Evolutionary conservation across 2,888 invertebrate genomes (phyloP), one percentile per base, ranked within the genome.

Genomic region (Synergus umbraculus): DNA sequence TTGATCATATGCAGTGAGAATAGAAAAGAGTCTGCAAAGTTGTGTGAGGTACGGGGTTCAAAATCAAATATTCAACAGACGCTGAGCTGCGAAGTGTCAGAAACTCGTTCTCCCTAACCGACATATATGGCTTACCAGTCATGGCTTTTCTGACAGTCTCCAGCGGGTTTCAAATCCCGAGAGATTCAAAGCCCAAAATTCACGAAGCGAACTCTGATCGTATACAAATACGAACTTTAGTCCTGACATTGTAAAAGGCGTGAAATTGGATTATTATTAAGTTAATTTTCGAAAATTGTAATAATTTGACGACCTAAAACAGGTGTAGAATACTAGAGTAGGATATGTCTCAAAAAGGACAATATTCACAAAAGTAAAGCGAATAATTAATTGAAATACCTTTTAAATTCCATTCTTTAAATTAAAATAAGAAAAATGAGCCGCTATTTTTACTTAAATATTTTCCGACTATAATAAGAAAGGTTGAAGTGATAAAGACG

Each of bases 31-130:
- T 46, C 76, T 10, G 18, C 29, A 41, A 76, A 22, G 44, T 64
- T 79, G 76, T 10, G n/a, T 67, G n/a, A 44, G 58, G 43, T 78
- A 2, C 69, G 79, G 76, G 64, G 79, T 79, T 78, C 79, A 78
- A 84, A 86, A 89, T 89, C 86, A 89, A 89, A 89, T 89, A 89
- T 89, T 89, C 88, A 89, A 86, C 85, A 85, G 87, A 89, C 86
- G 89, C 84, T 87, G 87, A 88, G 86, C 86, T 88, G 88, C 85
- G 87, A 89, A 89, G 89, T 89, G 88, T 83, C 86, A 89, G 89
- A 88, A 89, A 88, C 88, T 88, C 87, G 84, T 87, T 84, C 85
- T 69, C 81, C 78, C 77, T 76, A 79, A 73, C 66, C 78, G 49
- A 76, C 44, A n/a, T 58, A 37, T 58, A 22, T 18, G 78, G 66